Conservation (phyloP, 2,113 vertebrate species). For the Pristiophorus japonicus region DNA sequence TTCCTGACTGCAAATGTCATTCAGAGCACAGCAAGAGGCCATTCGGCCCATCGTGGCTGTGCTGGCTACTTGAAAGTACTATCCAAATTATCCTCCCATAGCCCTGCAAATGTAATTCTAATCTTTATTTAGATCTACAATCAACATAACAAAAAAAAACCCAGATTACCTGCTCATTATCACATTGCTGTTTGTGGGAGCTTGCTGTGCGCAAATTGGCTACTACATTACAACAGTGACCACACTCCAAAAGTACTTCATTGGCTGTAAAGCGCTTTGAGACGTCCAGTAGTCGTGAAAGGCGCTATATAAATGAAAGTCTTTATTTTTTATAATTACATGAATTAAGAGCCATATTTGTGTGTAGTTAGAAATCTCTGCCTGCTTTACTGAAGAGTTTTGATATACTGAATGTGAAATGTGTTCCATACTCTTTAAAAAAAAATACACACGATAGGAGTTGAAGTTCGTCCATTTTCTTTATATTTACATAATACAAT, state of each 20-base stretch:
- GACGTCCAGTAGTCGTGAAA: too few relatives aligned
- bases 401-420: not conserved
- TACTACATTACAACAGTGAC: too few relatives aligned
- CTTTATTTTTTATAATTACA: too few relatives aligned
- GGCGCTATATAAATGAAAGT: too few relatives aligned
- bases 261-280: too few relatives aligned
- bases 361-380: too few relatives aligned
- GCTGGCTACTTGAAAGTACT: not conserved
- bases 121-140: not conserved
- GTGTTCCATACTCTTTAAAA: conserved; percentile 37
- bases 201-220: too few relatives aligned
- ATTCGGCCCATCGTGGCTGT: not conserved
- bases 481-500: conserved; percentile 76
- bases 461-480: conserved; percentile 53
- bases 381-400: not conserved
- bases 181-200: too few relatives aligned
- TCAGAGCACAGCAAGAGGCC: too few relatives aligned
- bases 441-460: conserved; percentile 53
- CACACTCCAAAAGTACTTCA: too few relatives aligned
- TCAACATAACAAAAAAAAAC: too few relatives aligned
- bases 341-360: not conserved
- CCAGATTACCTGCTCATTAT: too few relatives aligned
- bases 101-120: not conserved
- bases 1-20: not conserved
- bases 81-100: not conserved